Evolutionary conservation across 2,113 vertebrate genomes (phyloP).

Genomic region (Sturnus vulgaris): DNA sequence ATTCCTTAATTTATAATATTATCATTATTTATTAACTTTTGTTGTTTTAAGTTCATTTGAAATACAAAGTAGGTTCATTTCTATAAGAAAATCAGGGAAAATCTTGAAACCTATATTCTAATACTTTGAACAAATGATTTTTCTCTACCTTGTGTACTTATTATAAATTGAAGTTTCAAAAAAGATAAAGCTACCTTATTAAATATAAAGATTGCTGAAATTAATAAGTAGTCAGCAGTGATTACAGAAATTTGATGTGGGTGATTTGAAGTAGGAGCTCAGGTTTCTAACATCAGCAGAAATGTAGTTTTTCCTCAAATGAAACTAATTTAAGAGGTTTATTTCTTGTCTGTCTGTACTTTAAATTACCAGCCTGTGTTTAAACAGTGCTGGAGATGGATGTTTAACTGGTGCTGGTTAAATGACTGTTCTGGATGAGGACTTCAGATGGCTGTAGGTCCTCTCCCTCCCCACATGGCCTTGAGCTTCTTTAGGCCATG

Average conservation of each 20-base stretch:
- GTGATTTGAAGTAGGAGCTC: not conserved
- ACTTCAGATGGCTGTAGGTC: not conserved
- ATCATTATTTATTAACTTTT: not conserved
- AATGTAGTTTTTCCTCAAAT: not conserved
- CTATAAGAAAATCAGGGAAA: not conserved
- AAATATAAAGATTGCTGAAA: not conserved
- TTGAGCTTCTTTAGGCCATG: rapidly evolving
- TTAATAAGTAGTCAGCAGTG: not conserved
- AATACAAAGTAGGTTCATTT: not conserved
- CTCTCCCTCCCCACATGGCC: not conserved
- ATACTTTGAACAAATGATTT: not conserved
- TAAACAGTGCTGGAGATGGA: not conserved
- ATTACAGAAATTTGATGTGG: not conserved
- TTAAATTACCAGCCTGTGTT: not conserved
- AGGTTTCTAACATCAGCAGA: not conserved
- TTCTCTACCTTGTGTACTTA: not conserved
- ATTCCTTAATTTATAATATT: not conserved
- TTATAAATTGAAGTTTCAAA: not conserved
- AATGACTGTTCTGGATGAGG: not conserved
- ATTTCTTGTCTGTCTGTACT: not conserved
- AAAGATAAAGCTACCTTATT: not conserved
- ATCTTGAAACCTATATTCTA: not conserved
- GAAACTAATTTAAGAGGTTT: not conserved
- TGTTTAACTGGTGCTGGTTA: not conserved
- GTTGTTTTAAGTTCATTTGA: not conserved